Percentiles rank a stretch among this genome's conserved stretches.
Evolutionary conservation across 2,113 vertebrate species (phyloP).

Genomic region (Tetrao urogallus): DNA sequence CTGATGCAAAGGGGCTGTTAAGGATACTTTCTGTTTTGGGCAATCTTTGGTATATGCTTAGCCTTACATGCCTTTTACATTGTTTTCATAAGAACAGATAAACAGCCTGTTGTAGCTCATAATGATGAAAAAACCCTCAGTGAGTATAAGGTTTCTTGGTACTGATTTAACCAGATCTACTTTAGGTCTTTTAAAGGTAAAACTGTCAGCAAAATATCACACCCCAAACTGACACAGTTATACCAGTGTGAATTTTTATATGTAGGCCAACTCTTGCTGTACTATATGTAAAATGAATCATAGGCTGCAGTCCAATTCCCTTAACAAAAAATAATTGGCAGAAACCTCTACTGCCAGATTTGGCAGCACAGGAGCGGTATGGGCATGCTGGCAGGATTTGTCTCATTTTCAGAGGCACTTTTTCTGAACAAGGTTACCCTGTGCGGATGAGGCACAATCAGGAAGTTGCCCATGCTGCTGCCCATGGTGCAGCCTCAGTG

Average conservation of each 20-base stretch:
- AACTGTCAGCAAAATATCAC: slow-evolving; percentile 64
- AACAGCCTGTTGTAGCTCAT: neutral
- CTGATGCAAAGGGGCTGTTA: neutral
- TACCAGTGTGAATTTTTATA: slow-evolving; percentile 59
- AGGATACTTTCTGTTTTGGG: neutral
- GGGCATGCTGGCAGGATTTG: neutral
- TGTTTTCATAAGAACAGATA: neutral
- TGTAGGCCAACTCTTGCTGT: slow-evolving; percentile 63
- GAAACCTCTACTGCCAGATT: slow-evolving; percentile 41
- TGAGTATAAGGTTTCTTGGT: neutral
- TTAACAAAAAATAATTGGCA: slow-evolving; percentile 62
- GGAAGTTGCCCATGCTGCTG: neutral
- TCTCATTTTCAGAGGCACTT: neutral
- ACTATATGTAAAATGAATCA: slow-evolving; percentile 55
- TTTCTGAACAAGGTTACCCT: neutral
- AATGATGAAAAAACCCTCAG: neutral
- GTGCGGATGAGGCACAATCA: neutral
- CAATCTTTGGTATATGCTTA: neutral
- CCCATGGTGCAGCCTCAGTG: neutral
- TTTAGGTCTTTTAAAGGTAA: slow-evolving; percentile 62
- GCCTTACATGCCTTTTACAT: neutral
- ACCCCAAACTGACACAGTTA: slow-evolving; percentile 59
- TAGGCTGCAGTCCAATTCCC: slow-evolving; percentile 49
- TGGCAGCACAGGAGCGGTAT: neutral
- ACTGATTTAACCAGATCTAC: slow-evolving; percentile 33